Percentiles rank a stretch among this genome's conserved stretches.
Evolutionary conservation across 2,888 invertebrate genomes (phyloP).

Genomic region (Galerucella calmariensis): DNA sequence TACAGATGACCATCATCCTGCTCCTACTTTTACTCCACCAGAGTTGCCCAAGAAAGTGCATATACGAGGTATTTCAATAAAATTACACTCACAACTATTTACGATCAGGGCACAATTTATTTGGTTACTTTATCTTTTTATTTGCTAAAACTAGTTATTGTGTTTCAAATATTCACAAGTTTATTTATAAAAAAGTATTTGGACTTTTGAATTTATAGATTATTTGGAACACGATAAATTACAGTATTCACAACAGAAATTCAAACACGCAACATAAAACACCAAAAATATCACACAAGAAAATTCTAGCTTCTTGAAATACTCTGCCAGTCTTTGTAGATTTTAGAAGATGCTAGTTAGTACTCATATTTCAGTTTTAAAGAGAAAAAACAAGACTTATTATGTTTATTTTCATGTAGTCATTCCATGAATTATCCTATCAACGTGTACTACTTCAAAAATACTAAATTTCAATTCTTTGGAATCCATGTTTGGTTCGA

Average conservation of each 20-base stretch:
- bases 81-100: neutral
- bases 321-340: conserved; percentile 54
- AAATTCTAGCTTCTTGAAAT: conserved; percentile 56
- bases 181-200: no score
- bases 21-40: conserved; percentile 98
- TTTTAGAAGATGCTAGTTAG: conserved; percentile 8
- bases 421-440: no score
- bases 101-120: neutral
- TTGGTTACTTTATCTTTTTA: neutral
- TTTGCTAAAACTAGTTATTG: neutral
- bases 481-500: no score
- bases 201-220: no score
- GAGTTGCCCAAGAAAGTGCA: conserved; percentile 99
- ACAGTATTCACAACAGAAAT: neutral
- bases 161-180: neutral
- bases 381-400: neutral
- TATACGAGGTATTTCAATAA: conserved; percentile 81
- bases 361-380: conserved; percentile 1
- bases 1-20: conserved; percentile 97
- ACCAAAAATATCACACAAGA: neutral
- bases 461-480: no score
- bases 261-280: neutral
- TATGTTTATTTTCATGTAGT: neutral
- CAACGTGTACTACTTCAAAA: no score
- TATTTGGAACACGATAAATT: neutral